Percentiles rank a stretch among this genome's conserved stretches.
These are phyloP conservation scores for Crocidura indochinensis DNA, from an alignment of 2,797 vertebrate genomes.

Conservation along the genomic window DNA sequence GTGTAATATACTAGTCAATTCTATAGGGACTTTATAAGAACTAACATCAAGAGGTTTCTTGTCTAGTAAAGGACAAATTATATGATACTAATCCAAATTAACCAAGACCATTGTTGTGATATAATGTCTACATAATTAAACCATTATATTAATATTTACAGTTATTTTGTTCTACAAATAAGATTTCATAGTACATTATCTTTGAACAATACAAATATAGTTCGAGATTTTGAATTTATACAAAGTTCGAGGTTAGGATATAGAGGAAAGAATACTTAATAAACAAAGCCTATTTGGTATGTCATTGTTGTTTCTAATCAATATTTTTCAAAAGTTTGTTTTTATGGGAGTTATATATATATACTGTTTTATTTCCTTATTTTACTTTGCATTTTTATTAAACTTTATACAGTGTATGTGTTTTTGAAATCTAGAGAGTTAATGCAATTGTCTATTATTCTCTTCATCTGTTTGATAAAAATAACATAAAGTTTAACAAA, in stretches of 20 bases:
- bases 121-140: slow-evolving; percentile 47
- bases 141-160: neutral
- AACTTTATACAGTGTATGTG: slow-evolving; percentile 2
- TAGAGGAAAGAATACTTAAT: slow-evolving; percentile 36
- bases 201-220: neutral
- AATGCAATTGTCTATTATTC: slow-evolving; percentile 27
- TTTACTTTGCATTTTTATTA: slow-evolving; percentile 11
- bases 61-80: slow-evolving; percentile 7
- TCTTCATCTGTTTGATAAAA: slow-evolving; percentile 1
- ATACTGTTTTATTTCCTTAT: neutral
- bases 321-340: slow-evolving; percentile 24
- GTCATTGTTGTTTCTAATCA: slow-evolving; percentile 23
- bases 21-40: neutral
- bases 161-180: slow-evolving; percentile 28
- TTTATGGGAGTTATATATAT: slow-evolving; percentile 1
- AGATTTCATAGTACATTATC: slow-evolving; percentile 42
- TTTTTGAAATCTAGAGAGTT: slow-evolving; percentile 57
- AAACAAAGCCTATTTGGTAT: neutral
- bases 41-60: neutral
- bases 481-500: slow-evolving; percentile 22
- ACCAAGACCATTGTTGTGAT: slow-evolving; percentile 8
- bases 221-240: neutral
- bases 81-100: neutral
- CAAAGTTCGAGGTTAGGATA: slow-evolving; percentile 39
- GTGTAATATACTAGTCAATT: neutral